Evolutionary conservation across 2,113 vertebrate species (phyloP).

Genomic region (Chitala chitala): DNA sequence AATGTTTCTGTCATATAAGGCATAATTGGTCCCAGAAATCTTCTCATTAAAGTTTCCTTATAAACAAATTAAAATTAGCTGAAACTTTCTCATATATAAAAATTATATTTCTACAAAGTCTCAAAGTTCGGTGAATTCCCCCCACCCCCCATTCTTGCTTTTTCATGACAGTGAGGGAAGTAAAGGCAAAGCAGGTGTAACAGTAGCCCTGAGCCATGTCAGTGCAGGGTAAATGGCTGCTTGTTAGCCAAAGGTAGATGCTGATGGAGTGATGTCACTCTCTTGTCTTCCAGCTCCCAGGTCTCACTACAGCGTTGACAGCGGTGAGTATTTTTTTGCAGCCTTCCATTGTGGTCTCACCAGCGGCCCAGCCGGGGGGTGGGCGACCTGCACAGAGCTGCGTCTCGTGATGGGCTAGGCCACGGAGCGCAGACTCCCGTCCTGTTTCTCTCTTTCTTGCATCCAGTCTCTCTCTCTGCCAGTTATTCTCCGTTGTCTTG

Average conservation of each 20-base stretch:
- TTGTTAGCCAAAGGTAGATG: background rate
- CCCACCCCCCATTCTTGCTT: background rate
- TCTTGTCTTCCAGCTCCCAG: constrained; percentile 73
- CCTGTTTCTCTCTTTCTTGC: background rate
- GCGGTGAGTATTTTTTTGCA: constrained; percentile 71
- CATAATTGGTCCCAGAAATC: no score
- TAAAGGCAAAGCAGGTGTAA: no score
- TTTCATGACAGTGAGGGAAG: background rate
- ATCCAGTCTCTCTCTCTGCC: background rate
- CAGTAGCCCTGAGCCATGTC: background rate
- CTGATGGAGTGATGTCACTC: constrained; percentile 30
- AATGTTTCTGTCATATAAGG: no score
- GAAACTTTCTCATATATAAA: no score
- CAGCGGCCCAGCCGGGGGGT: background rate
- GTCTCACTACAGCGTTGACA: constrained; percentile 78
- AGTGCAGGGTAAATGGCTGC: background rate
- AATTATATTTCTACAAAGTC: no score
- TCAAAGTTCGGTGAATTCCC: no score
- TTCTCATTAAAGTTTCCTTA: no score
- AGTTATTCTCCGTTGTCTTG: background rate
- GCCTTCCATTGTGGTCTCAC: background rate
- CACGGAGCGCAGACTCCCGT: background rate
- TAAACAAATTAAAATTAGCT: no score
- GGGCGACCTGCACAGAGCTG: background rate
- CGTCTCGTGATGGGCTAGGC: background rate